phyloP scores from a whole-genome alignment of 2,888 invertebrate species.

The Ischnura elegans region DNA sequence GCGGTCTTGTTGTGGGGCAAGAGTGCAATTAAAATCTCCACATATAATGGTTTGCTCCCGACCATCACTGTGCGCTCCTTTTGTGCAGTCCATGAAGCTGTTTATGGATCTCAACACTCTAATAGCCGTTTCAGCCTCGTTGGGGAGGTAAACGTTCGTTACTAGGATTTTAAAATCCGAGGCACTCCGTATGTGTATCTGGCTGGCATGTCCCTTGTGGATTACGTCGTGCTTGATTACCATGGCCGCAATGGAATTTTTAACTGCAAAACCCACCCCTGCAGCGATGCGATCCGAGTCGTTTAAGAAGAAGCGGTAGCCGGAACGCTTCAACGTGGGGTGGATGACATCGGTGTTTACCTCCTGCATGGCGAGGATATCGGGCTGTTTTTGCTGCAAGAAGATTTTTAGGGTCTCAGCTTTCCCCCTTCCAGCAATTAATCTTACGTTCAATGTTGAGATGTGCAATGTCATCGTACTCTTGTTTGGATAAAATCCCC shows the following conservation, averaged over 20 bases:
- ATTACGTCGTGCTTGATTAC: neutral
- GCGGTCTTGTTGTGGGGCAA: neutral
- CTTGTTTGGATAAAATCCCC: no score
- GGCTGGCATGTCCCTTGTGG: neutral
- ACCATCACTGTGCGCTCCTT: no score
- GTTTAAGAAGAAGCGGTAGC: neutral
- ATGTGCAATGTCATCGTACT: no score
- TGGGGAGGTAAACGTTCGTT: neutral
- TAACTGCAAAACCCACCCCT: neutral
- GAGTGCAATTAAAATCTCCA: neutral
- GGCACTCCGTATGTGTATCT: neutral
- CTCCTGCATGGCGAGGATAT: neutral
- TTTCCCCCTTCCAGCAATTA: no score
- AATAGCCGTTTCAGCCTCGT: neutral
- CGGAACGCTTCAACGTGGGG: neutral
- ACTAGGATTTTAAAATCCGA: neutral
- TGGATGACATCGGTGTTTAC: neutral
- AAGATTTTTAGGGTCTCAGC: neutral
- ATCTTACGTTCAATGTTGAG: no score
- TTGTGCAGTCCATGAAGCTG: neutral
- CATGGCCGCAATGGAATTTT: neutral
- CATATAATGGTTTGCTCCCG: neutral
- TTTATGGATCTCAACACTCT: neutral
- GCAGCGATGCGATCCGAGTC: neutral
- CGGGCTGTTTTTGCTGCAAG: neutral